Base-by-base conservation (phyloP, 1,140 invertebrate genomes). In the Subanguina moxae region DNA sequence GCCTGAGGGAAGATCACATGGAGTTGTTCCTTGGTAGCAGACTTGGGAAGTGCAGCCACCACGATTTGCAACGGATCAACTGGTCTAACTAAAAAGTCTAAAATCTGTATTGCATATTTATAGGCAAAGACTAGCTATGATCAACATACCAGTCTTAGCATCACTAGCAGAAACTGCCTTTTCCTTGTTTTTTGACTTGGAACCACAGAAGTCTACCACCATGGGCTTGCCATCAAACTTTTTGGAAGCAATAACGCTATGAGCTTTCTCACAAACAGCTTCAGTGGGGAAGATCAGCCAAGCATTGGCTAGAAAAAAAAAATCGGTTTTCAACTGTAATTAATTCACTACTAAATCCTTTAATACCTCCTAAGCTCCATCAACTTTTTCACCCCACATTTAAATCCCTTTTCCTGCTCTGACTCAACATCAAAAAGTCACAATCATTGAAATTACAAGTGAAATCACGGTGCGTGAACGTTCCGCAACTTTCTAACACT, bases 241-340 rank as follows among this genome's bases (percentile, higher is more conserved):
- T 15, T 56, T 64, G n/a, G n/a, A n/a, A 21, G 32, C 8, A 56
- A 58, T 64, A 7, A 56, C 25, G 17, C 23, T 56, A 64, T 61
- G 27, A n/a, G 62, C 62, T n/a, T 64, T 64, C n/a, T 48, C 57
- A 19, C 62, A 64, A 28, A 13, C 57, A n/a, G 62, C 62, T 62
- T 48, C 62, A 56, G 38, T 64, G n/a, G 42, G 21, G 62, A 64
- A 64, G 19, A 64, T 48, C 42, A 64, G 57, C 62, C 62, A 64
- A 8, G 62, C 62, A n/a, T 64, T n/a, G 19, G 32, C 32, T 38
- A 38, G 32, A 38, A 38, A 38, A n/a, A n/a, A n/a, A n/a, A n/a
- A n/a, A n/a, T n/a, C n/a, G n/a, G n/a, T n/a, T n/a, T n/a, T n/a
- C n/a, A n/a, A n/a, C n/a, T n/a, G n/a, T n/a, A n/a, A n/a, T n/a